phyloP scores from a whole-genome alignment of 2,888 invertebrate genomes.

The Lasioglossum marginatum region DNA sequence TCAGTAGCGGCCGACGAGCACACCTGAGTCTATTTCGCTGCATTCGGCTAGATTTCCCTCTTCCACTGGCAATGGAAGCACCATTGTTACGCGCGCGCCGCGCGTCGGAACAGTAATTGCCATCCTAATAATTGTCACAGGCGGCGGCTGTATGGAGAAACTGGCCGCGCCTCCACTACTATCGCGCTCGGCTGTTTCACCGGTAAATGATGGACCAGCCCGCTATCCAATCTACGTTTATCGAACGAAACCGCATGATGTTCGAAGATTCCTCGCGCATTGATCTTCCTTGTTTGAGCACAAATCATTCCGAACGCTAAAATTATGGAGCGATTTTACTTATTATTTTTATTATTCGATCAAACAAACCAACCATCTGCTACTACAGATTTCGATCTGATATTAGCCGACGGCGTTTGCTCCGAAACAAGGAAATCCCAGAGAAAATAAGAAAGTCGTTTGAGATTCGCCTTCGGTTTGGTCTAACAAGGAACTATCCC shows the following conservation, averaged over 20 bases:
- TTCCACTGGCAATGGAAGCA: constrained; percentile 25
- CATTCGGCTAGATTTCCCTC: constrained; percentile 68
- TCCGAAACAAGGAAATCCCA: no score
- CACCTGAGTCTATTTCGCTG: constrained; percentile 79
- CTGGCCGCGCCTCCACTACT: constrained; percentile 19
- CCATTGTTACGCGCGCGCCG: constrained; percentile 12
- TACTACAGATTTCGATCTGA: not conserved
- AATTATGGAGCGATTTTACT: constrained; percentile 36
- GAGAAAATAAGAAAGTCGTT: no score
- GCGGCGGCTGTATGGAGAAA: constrained; percentile 35
- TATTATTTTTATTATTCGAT: constrained; percentile 18
- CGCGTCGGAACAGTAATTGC: constrained; percentile 61
- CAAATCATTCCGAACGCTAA: constrained; percentile 53
- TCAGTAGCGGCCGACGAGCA: constrained; percentile 73
- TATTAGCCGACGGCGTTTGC: no score
- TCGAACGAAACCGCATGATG: constrained; percentile 69
- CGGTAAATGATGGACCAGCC: constrained; percentile 67
- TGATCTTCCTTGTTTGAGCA: constrained; percentile 42
- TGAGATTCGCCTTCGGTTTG: no score
- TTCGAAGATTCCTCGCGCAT: constrained; percentile 59
- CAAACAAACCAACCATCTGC: not conserved
- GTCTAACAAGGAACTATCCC: no score
- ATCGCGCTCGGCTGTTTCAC: constrained; percentile 51
- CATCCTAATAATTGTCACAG: constrained; percentile 77
- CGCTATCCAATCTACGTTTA: constrained; percentile 72